Evolutionary conservation across 2,797 vertebrate genomes (phyloP), one percentile per base, ranked within the genome.

Genomic region (Pangasius krempfi): DNA sequence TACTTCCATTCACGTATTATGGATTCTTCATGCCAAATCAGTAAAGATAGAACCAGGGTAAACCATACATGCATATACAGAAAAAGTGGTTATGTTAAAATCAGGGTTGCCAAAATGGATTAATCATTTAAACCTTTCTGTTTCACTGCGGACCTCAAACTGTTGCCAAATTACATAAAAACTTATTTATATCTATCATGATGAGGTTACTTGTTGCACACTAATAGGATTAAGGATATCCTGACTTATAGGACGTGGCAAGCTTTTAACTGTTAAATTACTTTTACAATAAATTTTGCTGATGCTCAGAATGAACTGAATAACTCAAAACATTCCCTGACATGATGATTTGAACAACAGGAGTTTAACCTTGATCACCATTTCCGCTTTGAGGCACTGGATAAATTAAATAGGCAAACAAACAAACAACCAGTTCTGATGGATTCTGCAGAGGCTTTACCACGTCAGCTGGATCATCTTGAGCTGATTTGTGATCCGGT

Each of bases 401-500:
- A 50, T 81, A n/a, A 82, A 73, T 56, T 27, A 73, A 66, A 56
- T 25, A 56, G 56, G 56, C 60, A 75, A 62, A 80, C 84, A 87
- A 88, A 86, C 60, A 83, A 86, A 86, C 60, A 80, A 86, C 60
- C 8, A 44, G n/a, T n/a, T 33, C 76, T 60, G 62, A 89, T 85
- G 75, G 47, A 80, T 89, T 62, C 66, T 86, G 64, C 73, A 87
- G 60, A 87, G 33, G 58, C 47, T 54, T 90, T 92, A 92, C 92
- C 52, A 2, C 68, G 64, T 89, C 87, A 33, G 73, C 80, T 52
- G 86, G 33, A 83, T 68, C 72, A 44, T 89, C 86, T 81, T 86
- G 85, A 88, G 80, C 81, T 60, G 84, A 60, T 87, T 89, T 82
- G 40, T 40, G 84, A 72, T 86, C 78, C 33, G 30, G 88, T 66